A percentile compares a stretch with the other conserved stretches of the same genome.
phyloP scores from a whole-genome alignment of 2,113 vertebrate species.

The Microtus richardsoni region DNA sequence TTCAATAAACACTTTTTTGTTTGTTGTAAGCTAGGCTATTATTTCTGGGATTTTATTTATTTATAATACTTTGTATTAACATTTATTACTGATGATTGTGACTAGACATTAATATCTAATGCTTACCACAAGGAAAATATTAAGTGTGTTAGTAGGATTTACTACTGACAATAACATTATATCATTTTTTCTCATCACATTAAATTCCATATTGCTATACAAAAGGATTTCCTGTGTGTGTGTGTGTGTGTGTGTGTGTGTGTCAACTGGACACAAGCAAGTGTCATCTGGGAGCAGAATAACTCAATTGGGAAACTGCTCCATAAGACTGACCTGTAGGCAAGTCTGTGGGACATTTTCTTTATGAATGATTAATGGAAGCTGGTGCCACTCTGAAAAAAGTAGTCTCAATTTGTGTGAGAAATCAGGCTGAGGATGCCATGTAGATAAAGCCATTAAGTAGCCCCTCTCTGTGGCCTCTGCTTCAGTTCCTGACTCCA shows the following conservation, averaged over 20 bases:
- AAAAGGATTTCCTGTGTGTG: not conserved
- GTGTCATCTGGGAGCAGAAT: not conserved
- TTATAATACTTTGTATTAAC: slow-evolving; percentile 8
- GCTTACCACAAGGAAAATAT: not conserved
- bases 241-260: not conserved
- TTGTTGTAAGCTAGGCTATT: not conserved
- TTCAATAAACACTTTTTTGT: not conserved
- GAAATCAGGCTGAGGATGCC: no score
- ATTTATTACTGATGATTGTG: not conserved
- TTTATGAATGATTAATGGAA: not conserved
- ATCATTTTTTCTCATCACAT: slow-evolving; percentile 9
- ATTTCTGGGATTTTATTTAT: not conserved
- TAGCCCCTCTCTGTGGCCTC: not conserved
- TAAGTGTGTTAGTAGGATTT: slow-evolving; percentile 20
- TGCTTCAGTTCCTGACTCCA: not conserved
- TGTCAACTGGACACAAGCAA: not conserved
- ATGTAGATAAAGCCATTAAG: not conserved
- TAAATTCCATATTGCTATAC: slow-evolving; percentile 34
- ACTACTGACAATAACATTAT: slow-evolving; percentile 37
- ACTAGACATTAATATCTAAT: slow-evolving; percentile 9
- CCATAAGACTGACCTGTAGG: not conserved
- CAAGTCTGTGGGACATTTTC: not conserved
- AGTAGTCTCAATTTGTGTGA: not conserved
- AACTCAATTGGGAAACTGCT: not conserved
- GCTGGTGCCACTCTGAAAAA: not conserved